Conservation (phyloP, 2,797 vertebrate genomes). For the Poecilia gillii region DNA sequence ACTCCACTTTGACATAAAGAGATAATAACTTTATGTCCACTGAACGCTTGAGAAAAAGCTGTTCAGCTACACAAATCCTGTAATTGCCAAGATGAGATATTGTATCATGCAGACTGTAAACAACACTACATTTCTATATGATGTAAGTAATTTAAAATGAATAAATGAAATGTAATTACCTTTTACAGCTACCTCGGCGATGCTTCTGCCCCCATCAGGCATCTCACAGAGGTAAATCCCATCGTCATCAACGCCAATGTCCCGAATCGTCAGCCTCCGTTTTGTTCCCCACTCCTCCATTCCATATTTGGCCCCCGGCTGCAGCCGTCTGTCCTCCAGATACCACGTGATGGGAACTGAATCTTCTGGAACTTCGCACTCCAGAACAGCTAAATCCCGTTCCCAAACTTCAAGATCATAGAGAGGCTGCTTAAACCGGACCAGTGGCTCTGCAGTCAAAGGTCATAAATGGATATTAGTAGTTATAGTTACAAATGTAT, state of each 20-base stretch:
- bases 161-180: constrained; percentile 75
- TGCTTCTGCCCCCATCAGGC: constrained; percentile 93
- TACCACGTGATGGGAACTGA: constrained; percentile 95
- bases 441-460: constrained; percentile 85
- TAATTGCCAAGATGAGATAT: neutral
- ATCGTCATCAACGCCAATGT: constrained; percentile 92
- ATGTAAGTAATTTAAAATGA: neutral
- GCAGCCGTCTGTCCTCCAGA: constrained; percentile 93
- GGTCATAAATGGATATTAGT: neutral
- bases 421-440: constrained; percentile 92
- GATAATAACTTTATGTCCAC: no score
- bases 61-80: neutral
- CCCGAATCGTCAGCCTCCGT: constrained; percentile 91
- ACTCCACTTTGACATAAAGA: no score
- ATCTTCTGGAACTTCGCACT: constrained; percentile 95
- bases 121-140: neutral
- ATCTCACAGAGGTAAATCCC: constrained; percentile 98
- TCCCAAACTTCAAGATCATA: constrained; percentile 93
- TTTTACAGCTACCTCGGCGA: constrained; percentile 95
- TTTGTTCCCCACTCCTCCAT: constrained; percentile 94
- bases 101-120: neutral
- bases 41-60: neutral
- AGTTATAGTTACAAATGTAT: neutral
- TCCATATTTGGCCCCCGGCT: constrained; percentile 94
- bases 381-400: constrained; percentile 89